These are phyloP conservation scores for Drosophila pseudotalamancana DNA, from an alignment of 2,888 invertebrate species.

Conservation along the genomic window DNA sequence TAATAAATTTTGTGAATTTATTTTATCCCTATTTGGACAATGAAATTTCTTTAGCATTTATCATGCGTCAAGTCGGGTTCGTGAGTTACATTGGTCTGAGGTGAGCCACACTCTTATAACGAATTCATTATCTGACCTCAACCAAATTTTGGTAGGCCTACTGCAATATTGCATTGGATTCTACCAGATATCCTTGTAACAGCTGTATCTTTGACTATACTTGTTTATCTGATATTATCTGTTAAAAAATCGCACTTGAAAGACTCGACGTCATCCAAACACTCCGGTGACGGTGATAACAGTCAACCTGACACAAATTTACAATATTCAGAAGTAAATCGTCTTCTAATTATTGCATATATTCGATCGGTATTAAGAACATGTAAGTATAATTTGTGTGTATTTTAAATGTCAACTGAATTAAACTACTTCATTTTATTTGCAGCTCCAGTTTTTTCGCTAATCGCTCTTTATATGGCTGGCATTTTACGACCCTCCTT, in stretches of 20 bases:
- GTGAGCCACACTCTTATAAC: constrained; percentile 15
- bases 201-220: constrained; percentile 14
- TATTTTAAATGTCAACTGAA: neutral
- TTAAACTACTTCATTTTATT: neutral
- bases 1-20: constrained; percentile 26
- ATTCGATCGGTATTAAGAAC: constrained; percentile 48
- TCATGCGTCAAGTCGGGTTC: constrained; percentile 52
- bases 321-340: constrained; percentile 47
- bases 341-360: constrained; percentile 54
- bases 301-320: neutral
- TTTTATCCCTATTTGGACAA: neutral
- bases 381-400: constrained; percentile 30
- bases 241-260: constrained; percentile 9
- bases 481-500: constrained; percentile 90
- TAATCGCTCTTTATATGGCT: constrained; percentile 52
- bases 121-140: neutral
- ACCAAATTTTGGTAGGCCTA: too few species aligned
- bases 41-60: neutral
- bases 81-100: constrained; percentile 31
- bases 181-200: constrained; percentile 49
- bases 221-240: constrained; percentile 27
- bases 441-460: constrained; percentile 58
- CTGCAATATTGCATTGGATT: constrained; percentile 46
- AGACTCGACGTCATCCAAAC: neutral
- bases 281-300: too few species aligned